A percentile compares a stretch with the other conserved stretches of the same genome.
Evolutionary conservation across 2,113 vertebrate species (phyloP).

Genomic region (Catagonus wagneri): DNA sequence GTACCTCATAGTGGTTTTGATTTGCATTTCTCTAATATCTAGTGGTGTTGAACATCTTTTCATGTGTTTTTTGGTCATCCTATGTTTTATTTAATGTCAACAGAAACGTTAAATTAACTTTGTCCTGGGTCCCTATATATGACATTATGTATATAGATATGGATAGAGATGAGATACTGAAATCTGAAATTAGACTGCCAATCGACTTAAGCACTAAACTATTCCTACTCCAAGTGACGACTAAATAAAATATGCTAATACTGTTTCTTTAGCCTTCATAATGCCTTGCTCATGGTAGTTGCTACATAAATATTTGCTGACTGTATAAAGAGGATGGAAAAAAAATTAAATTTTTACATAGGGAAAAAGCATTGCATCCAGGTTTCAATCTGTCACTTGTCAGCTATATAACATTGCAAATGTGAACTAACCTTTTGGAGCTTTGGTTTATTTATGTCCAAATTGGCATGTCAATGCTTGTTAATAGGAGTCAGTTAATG

Average conservation of each 20-base stretch:
- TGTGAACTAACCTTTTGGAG: background rate
- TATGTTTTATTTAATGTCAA: background rate
- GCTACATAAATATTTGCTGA: background rate
- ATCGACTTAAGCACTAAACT: background rate
- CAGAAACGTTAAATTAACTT: background rate
- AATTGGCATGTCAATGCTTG: background rate
- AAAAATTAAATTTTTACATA: background rate
- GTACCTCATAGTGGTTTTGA: no score
- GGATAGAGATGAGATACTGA: background rate
- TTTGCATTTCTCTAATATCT: no score
- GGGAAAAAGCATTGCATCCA: background rate
- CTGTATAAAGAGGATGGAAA: background rate
- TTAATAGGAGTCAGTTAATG: background rate
- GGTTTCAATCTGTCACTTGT: background rate
- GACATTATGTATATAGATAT: no score
- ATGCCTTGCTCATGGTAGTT: background rate
- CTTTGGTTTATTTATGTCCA: background rate
- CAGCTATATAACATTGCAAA: background rate
- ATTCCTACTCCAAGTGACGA: background rate
- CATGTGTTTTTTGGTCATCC: no score
- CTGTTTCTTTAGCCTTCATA: background rate
- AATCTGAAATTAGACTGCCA: constrained; percentile 4
- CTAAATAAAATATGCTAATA: background rate
- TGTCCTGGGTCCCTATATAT: background rate
- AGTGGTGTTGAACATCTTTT: no score